These are phyloP conservation scores for Neocloeon triangulifer DNA, from an alignment of 1,140 invertebrate genomes.

Conservation along the genomic window DNA sequence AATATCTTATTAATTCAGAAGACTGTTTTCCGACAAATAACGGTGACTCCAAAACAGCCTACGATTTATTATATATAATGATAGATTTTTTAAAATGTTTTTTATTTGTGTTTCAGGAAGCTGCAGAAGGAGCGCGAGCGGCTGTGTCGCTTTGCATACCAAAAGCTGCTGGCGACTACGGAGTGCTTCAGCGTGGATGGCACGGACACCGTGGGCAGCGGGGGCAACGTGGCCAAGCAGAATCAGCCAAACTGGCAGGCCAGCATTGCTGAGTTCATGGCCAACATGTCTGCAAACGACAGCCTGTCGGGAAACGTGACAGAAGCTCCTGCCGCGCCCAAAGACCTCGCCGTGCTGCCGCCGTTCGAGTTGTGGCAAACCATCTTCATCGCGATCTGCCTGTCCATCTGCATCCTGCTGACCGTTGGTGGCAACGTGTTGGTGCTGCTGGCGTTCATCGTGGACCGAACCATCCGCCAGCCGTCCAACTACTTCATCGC, in stretches of 20 bases:
- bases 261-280: constrained; percentile 6
- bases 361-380: constrained; percentile 82
- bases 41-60: too few relatives aligned
- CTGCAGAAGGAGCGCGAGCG: constrained; percentile 33
- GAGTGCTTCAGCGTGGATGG: background rate
- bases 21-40: too few relatives aligned
- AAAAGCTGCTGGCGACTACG: constrained; percentile 20
- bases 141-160: constrained; percentile 37
- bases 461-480: constrained; percentile 91
- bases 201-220: constrained; percentile 1
- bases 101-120: constrained; percentile 27
- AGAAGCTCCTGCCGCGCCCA: constrained; percentile 12
- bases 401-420: constrained; percentile 71
- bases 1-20: too few relatives aligned
- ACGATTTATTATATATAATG: too few relatives aligned
- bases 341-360: constrained; percentile 31
- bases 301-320: constrained; percentile 4
- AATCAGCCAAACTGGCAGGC: constrained; percentile 1
- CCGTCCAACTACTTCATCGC: constrained; percentile 99
- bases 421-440: constrained; percentile 91
- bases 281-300: constrained; percentile 5
- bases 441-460: constrained; percentile 86
- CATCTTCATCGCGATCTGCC: constrained; percentile 70
- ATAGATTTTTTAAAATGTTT: constrained; percentile 1
- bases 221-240: constrained; percentile 4